Evolutionary conservation across 2,888 invertebrate species (phyloP), one percentile per base, ranked within the genome.

Genomic region (Allygus modestus): DNA sequence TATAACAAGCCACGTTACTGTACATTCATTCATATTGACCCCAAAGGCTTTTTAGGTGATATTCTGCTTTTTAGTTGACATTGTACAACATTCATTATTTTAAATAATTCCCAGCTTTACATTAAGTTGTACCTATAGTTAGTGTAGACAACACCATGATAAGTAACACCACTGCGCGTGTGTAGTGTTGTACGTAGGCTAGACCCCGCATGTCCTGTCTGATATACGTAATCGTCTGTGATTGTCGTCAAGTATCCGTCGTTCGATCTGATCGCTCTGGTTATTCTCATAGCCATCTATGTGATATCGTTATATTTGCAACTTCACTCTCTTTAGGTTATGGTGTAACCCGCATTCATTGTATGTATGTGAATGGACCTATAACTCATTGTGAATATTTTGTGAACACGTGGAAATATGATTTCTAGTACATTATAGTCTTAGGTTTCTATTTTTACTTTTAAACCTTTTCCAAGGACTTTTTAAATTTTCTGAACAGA

Each of bases 211-310:
- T 73, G 46, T 11, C 46, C 37, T 77, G 75, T 77, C 75, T 17
- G 75, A 77, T 77, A 77, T 77, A 77, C 75, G 75, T 77, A 77
- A 77, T 28, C 28, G 46, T 77, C 75, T 77, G 75, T 77, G 75
- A 77, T 77, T 77, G 75, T 77, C 23, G 75, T 77, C 46, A 43
- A 46, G 46, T 77, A 46, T 77, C 75, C 46, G 46, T 46, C 28
- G 41, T 41, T n/a, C n/a, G 31, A 31, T 31, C 73, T 73, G 73
- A 41, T 73, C 58, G 65, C 65, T 20, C 58, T 23, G 58, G 58
- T 23, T 58, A 58, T 58, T 58, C 58, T 58, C 26, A 23, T 51
- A 51, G 54, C 54, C 41, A 41, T 43, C 46, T 46, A 43, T 77
- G 75, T 77, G 75, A 46, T 77, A 43, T 37, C n/a, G 37, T 73